Base-by-base conservation (phyloP, 2,888 invertebrate genomes). In the Laothoe populi region DNA sequence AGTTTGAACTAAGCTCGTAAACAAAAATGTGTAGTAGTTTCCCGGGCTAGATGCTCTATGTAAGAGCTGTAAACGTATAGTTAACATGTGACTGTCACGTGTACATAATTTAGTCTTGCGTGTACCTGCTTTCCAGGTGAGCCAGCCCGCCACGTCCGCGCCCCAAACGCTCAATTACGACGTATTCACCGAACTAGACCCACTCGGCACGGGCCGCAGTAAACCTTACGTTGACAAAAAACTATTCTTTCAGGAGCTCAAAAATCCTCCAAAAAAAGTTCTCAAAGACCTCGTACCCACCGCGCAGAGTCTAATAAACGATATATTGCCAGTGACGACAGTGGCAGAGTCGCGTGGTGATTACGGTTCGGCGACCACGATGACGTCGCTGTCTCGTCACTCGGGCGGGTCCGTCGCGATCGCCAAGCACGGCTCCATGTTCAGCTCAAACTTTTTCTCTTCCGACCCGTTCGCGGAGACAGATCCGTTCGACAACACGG, bases 221-320 rank as follows among this genome's bases (percentile, higher is more conserved):
- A 97, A 96, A 91, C 98, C 98, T 68, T 98, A 98, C 93, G 95
- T 98, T 82, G 98, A 98, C 94, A 97, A 97, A 93, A 98, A 98
- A 94, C 97, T 97, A 93, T 98, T 98, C 94, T 98, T 98, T 94
- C 97, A 98, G 94, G 97, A 98, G 89, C 94, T 98, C 82, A 98
- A 98, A 94, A 98, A 98, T 92, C 98, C 98, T 74, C 97, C 98
- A 75, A 97, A 98, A 93, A 97, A 97, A 93, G 96, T 97, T 68
- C 94, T 98, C 77, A 97, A 98, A 93, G 98, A 98, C 90, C 93
- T 98, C 84, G 96, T 95, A 63, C 88, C 90, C 72, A 78, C 79
- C 60, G 82, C 87, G 71, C 87, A 87, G 74, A 77, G 84, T 77
- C 82, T 90, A 67, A 83, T 88, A 70, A 75, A 84, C 71, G 88